Percentiles rank a stretch among this genome's conserved stretches.
Evolutionary conservation across 1,140 invertebrate species (phyloP).

Genomic region (Drosophila obscura): DNA sequence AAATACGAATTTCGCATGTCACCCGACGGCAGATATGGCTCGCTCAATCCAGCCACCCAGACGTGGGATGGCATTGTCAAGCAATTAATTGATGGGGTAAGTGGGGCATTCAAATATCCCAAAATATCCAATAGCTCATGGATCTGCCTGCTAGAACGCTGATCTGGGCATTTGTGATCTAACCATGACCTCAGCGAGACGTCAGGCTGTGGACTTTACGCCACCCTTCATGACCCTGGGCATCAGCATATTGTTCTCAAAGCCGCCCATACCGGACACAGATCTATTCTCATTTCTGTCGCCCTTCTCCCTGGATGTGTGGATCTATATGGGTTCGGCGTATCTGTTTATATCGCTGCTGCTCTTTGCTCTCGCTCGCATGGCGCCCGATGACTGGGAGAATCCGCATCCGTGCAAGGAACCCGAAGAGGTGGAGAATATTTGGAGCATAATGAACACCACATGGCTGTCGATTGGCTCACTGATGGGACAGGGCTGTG

Average conservation of each 20-base stretch:
- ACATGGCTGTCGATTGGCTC: constrained; percentile 92
- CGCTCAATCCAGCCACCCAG: constrained; percentile 88
- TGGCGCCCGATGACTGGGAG: constrained; percentile 94
- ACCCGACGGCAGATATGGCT: constrained; percentile 90
- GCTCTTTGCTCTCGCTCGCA: constrained; percentile 89
- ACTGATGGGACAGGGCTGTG: constrained; percentile 92
- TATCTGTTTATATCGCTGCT: constrained; percentile 93
- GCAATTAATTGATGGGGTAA: constrained; percentile 91
- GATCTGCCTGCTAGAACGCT: constrained; percentile 87
- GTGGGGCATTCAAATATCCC: not conserved
- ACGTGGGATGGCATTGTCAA: constrained; percentile 95
- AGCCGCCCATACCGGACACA: constrained; percentile 88
- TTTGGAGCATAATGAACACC: constrained; percentile 90
- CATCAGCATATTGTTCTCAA: constrained; percentile 92
- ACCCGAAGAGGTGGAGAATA: constrained; percentile 92
- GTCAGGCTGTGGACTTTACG: constrained; percentile 93
- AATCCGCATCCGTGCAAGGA: constrained; percentile 94
- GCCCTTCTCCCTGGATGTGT: constrained; percentile 95
- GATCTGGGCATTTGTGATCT: constrained; percentile 96
- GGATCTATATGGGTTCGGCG: constrained; percentile 95
- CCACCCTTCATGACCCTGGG: constrained; percentile 95
- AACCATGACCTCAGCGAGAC: constrained; percentile 94
- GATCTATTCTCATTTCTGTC: constrained; percentile 94
- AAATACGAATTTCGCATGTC: constrained; percentile 90
- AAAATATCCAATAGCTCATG: not conserved